Evolutionary conservation across 2,113 vertebrate genomes (phyloP), one percentile per base, ranked within the genome.

Genomic region (Pangasianodon gigas): DNA sequence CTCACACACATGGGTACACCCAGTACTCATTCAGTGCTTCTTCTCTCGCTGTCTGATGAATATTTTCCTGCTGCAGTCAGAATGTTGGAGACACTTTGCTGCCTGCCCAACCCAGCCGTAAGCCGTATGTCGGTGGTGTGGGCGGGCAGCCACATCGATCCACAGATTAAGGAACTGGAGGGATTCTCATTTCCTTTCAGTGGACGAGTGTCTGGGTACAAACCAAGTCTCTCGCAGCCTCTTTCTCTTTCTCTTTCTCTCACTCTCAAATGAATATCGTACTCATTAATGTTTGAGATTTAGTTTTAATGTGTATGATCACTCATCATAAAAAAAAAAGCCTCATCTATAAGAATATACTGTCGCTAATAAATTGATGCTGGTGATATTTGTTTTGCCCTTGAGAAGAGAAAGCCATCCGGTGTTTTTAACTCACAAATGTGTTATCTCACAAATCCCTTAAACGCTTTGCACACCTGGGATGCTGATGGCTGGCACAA

Each of bases 401-500:
- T 58, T 44, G 54, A 71, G 37, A 71, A 85, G 4, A n/a, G 16
- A 32, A 65, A 32, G 11, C 32, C 41, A 19, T 79, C 29, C 41
- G 7, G 19, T 32, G 32, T 69, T 89, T 77, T 74, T 74, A 60
- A 82, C n/a, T 4, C 32, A 2, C 75, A 48, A 0, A 54, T 2
- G 1, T 2, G 44, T 51, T 32, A 37, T 19, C 52, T 11, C 26
- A 41, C 69, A 65, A 85, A 77, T 85, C 69, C 26, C 62, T 81
- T 80, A 81, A 81, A 67, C 19, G 29, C 51, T 77, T 85, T 54
- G 21, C 14, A 54, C 71, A 60, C 69, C 58, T 71, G 51, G 71
- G 46, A 52, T 80, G 74, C 46, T 80, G 51, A 80, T 80, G 69
- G 54, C 52, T 48, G 82, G 65, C 88, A 84, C 65, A 41, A 37